A percentile compares a stretch with the other conserved stretches of the same genome.
phyloP scores from a whole-genome alignment of 1,140 invertebrate species.

The Pseudomyrmex dendroicus region DNA sequence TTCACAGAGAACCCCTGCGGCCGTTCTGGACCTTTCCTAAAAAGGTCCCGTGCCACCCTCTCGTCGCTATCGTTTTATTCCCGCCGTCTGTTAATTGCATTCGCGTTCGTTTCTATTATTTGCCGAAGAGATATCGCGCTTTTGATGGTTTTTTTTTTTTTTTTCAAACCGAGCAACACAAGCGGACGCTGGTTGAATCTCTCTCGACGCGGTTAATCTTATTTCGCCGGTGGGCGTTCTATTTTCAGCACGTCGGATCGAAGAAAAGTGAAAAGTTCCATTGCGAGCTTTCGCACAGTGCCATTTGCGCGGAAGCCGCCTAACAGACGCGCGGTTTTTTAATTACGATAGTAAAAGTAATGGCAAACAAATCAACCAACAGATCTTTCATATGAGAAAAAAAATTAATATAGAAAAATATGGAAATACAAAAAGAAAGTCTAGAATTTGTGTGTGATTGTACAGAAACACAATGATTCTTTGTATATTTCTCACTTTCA shows the following conservation, averaged over 20 bases:
- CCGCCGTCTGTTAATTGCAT: slow-evolving; percentile 59
- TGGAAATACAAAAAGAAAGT: too few relatives aligned
- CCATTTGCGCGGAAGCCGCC: background rate
- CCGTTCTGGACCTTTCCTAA: slow-evolving; percentile 33
- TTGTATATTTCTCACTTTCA: too few relatives aligned
- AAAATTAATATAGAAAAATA: too few relatives aligned
- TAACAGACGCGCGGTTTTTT: too few relatives aligned
- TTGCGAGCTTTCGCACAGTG: too few relatives aligned
- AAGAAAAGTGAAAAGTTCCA: background rate
- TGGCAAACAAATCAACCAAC: too few relatives aligned
- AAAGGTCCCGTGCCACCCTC: slow-evolving; percentile 12
- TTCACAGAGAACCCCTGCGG: background rate
- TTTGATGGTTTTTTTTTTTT: slow-evolving; percentile 6
- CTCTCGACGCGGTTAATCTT: slow-evolving; percentile 7
- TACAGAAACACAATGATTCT: too few relatives aligned
- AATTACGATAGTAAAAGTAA: too few relatives aligned
- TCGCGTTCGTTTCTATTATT: slow-evolving; percentile 44
- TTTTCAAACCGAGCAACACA: background rate
- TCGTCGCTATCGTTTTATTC: slow-evolving; percentile 51
- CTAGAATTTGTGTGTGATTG: too few relatives aligned
- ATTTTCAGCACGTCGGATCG: background rate
- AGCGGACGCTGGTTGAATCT: background rate
- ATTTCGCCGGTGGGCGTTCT: background rate
- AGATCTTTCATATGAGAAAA: too few relatives aligned
- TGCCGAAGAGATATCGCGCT: background rate